Evolutionary conservation across 2,113 vertebrate genomes (phyloP).

Genomic region (Paralichthys olivaceus): DNA sequence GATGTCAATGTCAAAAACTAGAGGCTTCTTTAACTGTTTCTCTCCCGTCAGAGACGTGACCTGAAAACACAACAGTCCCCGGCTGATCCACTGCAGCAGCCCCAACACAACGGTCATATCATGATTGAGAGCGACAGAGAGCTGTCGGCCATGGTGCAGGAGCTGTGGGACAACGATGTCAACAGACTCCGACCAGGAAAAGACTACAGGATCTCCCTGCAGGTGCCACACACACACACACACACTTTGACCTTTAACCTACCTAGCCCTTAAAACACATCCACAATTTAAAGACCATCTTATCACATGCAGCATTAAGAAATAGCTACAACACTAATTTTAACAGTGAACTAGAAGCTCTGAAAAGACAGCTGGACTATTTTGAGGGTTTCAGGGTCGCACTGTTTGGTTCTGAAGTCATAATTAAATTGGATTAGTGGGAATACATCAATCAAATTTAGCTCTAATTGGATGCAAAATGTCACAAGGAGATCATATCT

Average conservation of each 20-base stretch:
- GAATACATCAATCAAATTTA: too few relatives aligned
- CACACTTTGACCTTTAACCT: not conserved
- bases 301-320: not conserved
- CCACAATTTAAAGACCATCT: not conserved
- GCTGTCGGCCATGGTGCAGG: conserved; percentile 81
- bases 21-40: not conserved
- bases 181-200: conserved; percentile 82
- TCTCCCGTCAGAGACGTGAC: not conserved
- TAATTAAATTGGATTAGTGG: too few relatives aligned
- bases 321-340: not conserved
- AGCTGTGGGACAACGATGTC: conserved; percentile 84
- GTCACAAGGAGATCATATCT: too few relatives aligned
- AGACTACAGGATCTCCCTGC: conserved; percentile 86
- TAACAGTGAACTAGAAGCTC: not conserved
- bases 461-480: too few relatives aligned
- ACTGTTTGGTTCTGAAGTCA: too few relatives aligned
- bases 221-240: conserved; percentile 66
- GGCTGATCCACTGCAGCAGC: conserved; percentile 15
- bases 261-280: not conserved
- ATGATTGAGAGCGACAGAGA: conserved; percentile 82
- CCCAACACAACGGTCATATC: not conserved
- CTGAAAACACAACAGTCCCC: not conserved
- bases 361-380: too few relatives aligned
- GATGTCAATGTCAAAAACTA: not conserved
- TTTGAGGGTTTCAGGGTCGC: too few relatives aligned